A percentile compares a stretch with the other conserved stretches of the same genome.
Evolutionary conservation across 2,797 vertebrate genomes (phyloP).

Genomic region (Onychomys torridus): DNA sequence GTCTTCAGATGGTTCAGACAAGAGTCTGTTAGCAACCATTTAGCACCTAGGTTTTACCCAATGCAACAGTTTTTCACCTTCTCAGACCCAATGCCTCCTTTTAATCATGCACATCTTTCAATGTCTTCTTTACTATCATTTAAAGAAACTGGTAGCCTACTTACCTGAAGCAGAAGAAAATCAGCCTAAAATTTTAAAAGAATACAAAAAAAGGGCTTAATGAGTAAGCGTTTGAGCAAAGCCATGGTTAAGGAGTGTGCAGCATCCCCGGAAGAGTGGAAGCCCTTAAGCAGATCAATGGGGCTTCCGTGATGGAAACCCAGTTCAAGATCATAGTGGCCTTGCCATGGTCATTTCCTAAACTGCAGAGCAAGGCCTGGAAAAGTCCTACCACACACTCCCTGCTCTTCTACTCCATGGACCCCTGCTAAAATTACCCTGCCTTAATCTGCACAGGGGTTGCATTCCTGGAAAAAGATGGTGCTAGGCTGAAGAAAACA

Average conservation of each 20-base stretch:
- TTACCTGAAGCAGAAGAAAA: neutral
- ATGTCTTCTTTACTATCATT: neutral
- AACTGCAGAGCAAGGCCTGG: neutral
- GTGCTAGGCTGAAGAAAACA: conserved; percentile 1
- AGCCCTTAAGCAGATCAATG: neutral
- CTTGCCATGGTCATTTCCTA: neutral
- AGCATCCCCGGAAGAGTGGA: neutral
- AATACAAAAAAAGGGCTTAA: neutral
- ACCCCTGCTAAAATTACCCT: neutral
- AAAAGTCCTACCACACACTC: neutral
- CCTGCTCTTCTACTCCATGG: neutral
- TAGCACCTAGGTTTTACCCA: neutral
- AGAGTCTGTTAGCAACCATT: neutral
- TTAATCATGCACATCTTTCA: conserved; percentile 12
- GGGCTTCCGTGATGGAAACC: neutral
- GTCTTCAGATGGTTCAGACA: neutral
- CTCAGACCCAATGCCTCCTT: neutral
- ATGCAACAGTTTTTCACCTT: neutral
- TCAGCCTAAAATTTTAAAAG: neutral
- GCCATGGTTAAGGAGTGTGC: neutral
- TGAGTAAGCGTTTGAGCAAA: neutral
- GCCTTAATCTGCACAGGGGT: neutral
- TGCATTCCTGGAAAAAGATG: conserved; percentile 23
- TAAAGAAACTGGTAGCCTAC: conserved; percentile 37
- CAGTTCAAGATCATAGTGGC: neutral